Evolutionary conservation across 2,113 vertebrate genomes (phyloP), one percentile per base, ranked within the genome.

Genomic region (Bucco capensis): DNA sequence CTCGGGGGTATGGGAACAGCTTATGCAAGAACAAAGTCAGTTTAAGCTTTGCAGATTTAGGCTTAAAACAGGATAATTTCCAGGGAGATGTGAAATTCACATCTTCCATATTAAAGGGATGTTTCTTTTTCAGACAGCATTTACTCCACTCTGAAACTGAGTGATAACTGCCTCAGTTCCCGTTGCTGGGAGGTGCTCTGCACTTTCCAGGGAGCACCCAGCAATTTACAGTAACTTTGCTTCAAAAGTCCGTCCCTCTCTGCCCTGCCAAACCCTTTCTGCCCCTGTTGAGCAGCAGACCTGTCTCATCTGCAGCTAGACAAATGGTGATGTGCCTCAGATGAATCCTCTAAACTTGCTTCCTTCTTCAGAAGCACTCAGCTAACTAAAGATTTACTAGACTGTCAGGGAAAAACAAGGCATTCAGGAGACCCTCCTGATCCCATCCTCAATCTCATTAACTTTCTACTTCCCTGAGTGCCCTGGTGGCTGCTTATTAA

Each of bases 381-480:
- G 47, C 35, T 74, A 53, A 12, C 57, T 72, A 14, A 69, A 94
- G 94, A 95, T 96, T 96, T 95, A 96, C 77, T 84, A 49, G 69
- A 57, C 70, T 95, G 83, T 93, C 94, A 90, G 57, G 80, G 78
- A 37, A 78, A 75, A 93, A 81, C 83, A 94, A 90, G 88, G 35
- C n/a, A 17, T 56, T 64, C 49, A 49, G 76, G 76, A 86, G 79
- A 91, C 93, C 81, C 79, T 75, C 35, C 65, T 93, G 94, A 94
- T 95, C 93, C 83, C 90, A 95, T 94, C 61, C 70, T 61, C 92
- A 83, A 95, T 88, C 92, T 94, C 93, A 95, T 95, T 96, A 96
- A 96, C 73, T 95, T 86, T 84, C 88, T 54, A 70, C 92, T 83
- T 81, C 53, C 73, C 76, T 18, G 9, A 69, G 80, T 93, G 96